Conservation (phyloP, 1,140 invertebrate species). For the Anthonomus grandis region DNA sequence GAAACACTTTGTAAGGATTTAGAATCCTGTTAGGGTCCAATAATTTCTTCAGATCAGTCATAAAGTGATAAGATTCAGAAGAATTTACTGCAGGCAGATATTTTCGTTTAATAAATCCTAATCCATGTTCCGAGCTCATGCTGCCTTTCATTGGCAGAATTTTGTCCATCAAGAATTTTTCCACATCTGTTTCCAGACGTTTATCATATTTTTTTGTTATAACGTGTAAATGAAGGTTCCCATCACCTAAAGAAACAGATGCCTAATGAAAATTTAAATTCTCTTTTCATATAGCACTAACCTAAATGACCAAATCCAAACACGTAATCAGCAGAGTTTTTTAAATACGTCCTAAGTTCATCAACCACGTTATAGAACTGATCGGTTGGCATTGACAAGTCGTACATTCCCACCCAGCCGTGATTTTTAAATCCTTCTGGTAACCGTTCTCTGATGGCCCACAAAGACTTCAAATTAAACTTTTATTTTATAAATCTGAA, state of each 20-base stretch:
- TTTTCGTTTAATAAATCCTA: constrained; percentile 85
- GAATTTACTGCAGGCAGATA: constrained; percentile 82
- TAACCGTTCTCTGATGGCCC: constrained; percentile 82
- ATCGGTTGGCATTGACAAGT: constrained; percentile 81
- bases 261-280: constrained; percentile 19
- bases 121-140: constrained; percentile 93
- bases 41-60: constrained; percentile 77
- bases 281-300: constrained; percentile 46
- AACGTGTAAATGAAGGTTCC: constrained; percentile 89
- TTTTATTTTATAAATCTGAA: not conserved
- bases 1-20: constrained; percentile 88
- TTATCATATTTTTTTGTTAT: constrained; percentile 65
- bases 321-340: constrained; percentile 56
- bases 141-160: constrained; percentile 76
- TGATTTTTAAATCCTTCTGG: constrained; percentile 72
- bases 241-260: constrained; percentile 62
- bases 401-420: constrained; percentile 93
- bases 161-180: constrained; percentile 87
- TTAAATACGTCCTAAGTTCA: constrained; percentile 64
- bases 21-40: constrained; percentile 92
- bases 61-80: constrained; percentile 66
- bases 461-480: constrained; percentile 63
- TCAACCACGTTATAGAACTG: constrained; percentile 81
- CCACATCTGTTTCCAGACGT: constrained; percentile 66
- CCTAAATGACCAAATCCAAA: constrained; percentile 92